phyloP scores from a whole-genome alignment of 2,888 invertebrate species.

The Lordiphosa fenestrarum region DNA sequence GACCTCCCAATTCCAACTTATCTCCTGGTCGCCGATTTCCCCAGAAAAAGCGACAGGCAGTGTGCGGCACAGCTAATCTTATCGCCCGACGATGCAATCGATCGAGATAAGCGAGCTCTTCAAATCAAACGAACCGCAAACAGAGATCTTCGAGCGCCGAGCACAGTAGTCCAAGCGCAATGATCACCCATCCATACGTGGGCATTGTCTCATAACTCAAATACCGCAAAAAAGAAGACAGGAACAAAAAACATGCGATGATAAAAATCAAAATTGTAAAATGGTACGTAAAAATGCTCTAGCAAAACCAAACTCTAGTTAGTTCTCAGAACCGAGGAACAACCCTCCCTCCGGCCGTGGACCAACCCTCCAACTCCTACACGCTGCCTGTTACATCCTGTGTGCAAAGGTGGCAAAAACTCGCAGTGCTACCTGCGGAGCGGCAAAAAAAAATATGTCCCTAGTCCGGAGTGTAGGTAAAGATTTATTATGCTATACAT shows the following conservation, averaged over 20 bases:
- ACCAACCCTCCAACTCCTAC: conserved; percentile 61
- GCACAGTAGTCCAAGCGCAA: conserved; percentile 56
- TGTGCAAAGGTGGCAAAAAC: conserved; percentile 74
- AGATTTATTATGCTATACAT: conserved; percentile 75
- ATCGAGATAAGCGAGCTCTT: conserved; percentile 45
- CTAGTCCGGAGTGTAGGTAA: conserved; percentile 51
- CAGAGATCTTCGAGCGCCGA: conserved; percentile 22
- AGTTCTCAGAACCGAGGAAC: conserved; percentile 46
- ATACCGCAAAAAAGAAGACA: conserved; percentile 49
- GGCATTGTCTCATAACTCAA: conserved; percentile 62
- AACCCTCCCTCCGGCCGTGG: conserved; percentile 23
- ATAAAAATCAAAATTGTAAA: conserved; percentile 68
- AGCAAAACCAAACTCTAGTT: conserved; percentile 20
- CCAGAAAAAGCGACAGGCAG: conserved; percentile 57
- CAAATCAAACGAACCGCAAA: conserved; percentile 62
- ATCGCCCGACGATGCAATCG: conserved; percentile 47
- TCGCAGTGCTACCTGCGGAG: conserved; percentile 57
- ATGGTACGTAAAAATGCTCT: conserved; percentile 65
- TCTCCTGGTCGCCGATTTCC: conserved; percentile 35
- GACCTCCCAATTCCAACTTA: conserved; percentile 12
- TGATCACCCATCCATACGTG: conserved; percentile 53
- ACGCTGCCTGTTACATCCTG: conserved; percentile 64
- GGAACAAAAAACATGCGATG: conserved; percentile 33
- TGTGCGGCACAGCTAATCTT: conserved; percentile 41
- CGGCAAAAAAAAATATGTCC: conserved; percentile 46